Base-by-base conservation (phyloP, 1,140 invertebrate genomes). In the Melitaea cinxia region DNA sequence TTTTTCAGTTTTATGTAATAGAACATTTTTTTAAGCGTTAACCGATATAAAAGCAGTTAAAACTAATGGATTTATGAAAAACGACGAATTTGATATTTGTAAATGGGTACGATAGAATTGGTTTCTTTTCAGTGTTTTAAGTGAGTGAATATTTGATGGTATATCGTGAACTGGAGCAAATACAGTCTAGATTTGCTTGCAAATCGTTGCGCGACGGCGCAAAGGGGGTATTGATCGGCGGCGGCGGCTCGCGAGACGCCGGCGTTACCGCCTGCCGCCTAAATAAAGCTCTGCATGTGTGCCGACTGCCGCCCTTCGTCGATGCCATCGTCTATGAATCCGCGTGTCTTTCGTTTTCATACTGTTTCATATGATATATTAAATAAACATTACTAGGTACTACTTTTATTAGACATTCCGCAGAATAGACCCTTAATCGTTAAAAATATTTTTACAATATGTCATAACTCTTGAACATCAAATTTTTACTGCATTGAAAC, bases 281-380 rank as follows among this genome's bases (percentile, higher is more conserved):
- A 90, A 90, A 90, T 90, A 90, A 90, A 90, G 87, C 85, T 85
- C 77, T 75, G 80, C 81, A 82, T 88, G 84, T 86, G 82, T 88
- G 81, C 75, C 69, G 77, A 70, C 76, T 78, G 82, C 82, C 82
- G 83, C 81, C 83, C 85, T 85, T 83, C 80, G 80, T 73, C 72
- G 77, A 78, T 72, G 75, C 67, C 74, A 73, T 70, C 75, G 70
- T 53, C 72, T 69, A 56, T 64, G 62, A 57, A 72, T 60, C 55
- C 71, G 65, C 71, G 72, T 70, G 62, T 55, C 71, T 77, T 78
- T 61, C 65, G 58, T 63, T 75, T 58, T 62, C 58, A 75, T 70
- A 37, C 37, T 62, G 50, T 63, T 26, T 49, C 52, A 49, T 58
- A 42, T 23, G 21, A 52, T 30, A 17, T 52, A 14, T 35, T 3